Evolutionary conservation across 2,113 vertebrate species (phyloP), one percentile per base, ranked within the genome.

Genomic region (Heterotilapia buettikoferi): DNA sequence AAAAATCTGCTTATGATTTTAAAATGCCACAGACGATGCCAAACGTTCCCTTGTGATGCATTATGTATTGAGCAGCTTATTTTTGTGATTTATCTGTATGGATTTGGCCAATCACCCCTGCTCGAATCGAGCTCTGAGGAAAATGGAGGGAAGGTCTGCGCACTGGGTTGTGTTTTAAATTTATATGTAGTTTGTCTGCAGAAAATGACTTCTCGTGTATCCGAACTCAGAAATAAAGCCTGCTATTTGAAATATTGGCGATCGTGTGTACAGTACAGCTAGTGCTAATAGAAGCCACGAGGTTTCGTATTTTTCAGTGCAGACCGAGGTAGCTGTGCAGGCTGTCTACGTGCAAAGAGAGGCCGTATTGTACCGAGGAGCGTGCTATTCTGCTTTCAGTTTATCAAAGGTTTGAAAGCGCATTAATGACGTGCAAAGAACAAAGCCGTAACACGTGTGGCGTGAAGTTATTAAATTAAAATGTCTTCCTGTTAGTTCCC

Each of bases 1-100:
- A 38, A 52, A 89, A 95, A 95, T 93, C 93, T 92, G 90, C 92
- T 94, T 95, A 94, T 92, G 90, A 94, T 93, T 95, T 87, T 71
- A 78, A 86, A 90, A 89, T 80, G 82, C n/a, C 31, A 81, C 57
- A 82, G 89, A 86, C 3, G 9, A 50, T 91, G 93, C 92, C 94
- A 94, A 90, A 90, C 73, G 52, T 79, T 57, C 3, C 50, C 66
- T 83, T n/a, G 36, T 84, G 86, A 93, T 86, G 83, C 80, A 92
- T 93, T 94, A 90, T 79, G 88, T 82, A 94, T 63, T 89, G 93
- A 95, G 93, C 88, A 89, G 94, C 93, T 95, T 95, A 94, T 91
- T 92, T 91, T 91, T 71, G 52, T 90, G 92, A 95, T 94, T 94
- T 94, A 95, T 96, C 92, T 88, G 78, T 90, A 87, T 54, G 87